phyloP scores from a whole-genome alignment of 2,113 vertebrate genomes.

The Oxygymnocypris stewartii region DNA sequence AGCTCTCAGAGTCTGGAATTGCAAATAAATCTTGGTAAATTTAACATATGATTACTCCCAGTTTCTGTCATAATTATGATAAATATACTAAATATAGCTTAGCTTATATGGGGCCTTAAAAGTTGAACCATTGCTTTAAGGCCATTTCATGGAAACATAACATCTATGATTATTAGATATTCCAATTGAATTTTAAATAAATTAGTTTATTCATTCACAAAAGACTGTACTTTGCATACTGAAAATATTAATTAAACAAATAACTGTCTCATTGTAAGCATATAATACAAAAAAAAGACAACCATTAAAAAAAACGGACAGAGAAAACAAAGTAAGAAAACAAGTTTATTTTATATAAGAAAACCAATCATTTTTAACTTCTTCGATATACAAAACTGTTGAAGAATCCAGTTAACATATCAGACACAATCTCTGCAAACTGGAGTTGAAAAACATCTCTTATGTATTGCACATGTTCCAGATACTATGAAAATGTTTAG shows the following conservation, averaged over 20 bases:
- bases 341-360: background rate
- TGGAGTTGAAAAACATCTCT: too few relatives aligned
- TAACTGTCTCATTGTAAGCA: background rate
- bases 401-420: background rate
- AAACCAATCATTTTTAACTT: constrained; percentile 2
- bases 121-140: background rate
- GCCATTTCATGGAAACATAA: background rate
- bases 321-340: background rate
- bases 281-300: background rate
- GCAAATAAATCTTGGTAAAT: too few relatives aligned
- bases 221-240: background rate
- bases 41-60: background rate
- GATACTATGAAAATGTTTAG: constrained; percentile 16
- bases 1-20: too few relatives aligned
- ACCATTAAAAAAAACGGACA: background rate
- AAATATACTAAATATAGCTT: too few relatives aligned
- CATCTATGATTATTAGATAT: background rate
- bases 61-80: too few relatives aligned
- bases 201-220: background rate
- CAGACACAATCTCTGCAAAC: constrained; percentile 1
- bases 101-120: background rate
- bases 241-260: background rate
- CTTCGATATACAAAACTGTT: constrained; percentile 23
- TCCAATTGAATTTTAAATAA: background rate
- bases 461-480: too few relatives aligned